Conservation (phyloP, 2,797 vertebrate genomes). For the Halcyon chelicuti region DNA sequence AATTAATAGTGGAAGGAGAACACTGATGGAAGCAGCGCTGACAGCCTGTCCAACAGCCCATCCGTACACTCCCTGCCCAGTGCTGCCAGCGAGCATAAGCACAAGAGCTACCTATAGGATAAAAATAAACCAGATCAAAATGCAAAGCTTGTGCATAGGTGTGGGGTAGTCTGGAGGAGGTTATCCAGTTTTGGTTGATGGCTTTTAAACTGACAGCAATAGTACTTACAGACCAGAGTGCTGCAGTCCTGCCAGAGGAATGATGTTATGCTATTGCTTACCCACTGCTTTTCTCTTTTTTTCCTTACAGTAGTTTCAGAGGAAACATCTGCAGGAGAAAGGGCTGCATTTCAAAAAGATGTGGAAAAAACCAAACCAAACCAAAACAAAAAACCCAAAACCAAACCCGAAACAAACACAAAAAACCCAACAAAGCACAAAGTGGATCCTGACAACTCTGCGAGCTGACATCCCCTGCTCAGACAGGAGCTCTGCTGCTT, state of each 20-base stretch:
- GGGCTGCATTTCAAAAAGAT: not conserved
- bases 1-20: not conserved
- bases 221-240: not conserved
- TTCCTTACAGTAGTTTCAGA: not conserved
- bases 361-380: not conserved
- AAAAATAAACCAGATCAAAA: not conserved
- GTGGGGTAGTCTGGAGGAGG: not conserved
- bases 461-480: rapidly evolving
- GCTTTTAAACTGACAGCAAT: not conserved
- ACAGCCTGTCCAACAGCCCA: not conserved
- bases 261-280: rapidly evolving
- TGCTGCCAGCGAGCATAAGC: not conserved
- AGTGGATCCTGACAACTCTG: rapidly evolving
- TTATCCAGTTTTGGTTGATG: not conserved
- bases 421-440: not conserved
- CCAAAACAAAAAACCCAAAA: not conserved
- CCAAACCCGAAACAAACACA: not conserved
- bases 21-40: not conserved
- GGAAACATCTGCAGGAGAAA: not conserved
- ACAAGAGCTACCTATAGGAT: not conserved
- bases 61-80: rapidly evolving
- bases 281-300: not conserved
- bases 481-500: rapidly evolving
- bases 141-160: not conserved
- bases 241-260: not conserved